Conservation (phyloP, 2,888 invertebrate genomes). For the Leptura quadrifasciata region DNA sequence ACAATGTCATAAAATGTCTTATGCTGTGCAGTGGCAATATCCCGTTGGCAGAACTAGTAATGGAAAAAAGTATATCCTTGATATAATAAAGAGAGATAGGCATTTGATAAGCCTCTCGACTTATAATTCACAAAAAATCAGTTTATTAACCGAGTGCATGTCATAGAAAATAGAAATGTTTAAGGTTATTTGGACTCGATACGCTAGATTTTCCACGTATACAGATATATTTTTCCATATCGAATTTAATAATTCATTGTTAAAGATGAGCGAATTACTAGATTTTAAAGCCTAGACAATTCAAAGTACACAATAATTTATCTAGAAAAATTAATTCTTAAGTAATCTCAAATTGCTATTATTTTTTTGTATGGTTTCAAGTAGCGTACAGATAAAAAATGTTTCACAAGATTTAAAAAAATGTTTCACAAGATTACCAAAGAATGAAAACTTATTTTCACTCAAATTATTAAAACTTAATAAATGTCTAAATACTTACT, state of each 20-base stretch:
- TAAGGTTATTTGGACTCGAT: neutral
- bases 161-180: neutral
- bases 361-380: neutral
- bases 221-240: no score
- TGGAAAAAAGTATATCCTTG: neutral
- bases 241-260: no score
- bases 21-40: neutral
- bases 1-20: neutral
- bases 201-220: neutral
- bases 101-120: neutral
- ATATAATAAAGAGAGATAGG: neutral
- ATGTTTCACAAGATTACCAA: no score
- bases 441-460: no score
- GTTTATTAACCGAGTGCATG: neutral
- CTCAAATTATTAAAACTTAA: no score
- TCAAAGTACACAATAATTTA: no score
- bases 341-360: neutral
- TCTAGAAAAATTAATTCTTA: no score
- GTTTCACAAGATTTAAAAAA: neutral
- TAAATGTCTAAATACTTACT: constrained; percentile 60
- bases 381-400: neutral
- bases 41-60: neutral
- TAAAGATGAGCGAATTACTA: no score
- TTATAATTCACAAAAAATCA: neutral
- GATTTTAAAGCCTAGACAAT: no score